These are phyloP conservation scores for Drosophila rubida DNA, from an alignment of 2,888 invertebrate genomes.

Conservation along the genomic window DNA sequence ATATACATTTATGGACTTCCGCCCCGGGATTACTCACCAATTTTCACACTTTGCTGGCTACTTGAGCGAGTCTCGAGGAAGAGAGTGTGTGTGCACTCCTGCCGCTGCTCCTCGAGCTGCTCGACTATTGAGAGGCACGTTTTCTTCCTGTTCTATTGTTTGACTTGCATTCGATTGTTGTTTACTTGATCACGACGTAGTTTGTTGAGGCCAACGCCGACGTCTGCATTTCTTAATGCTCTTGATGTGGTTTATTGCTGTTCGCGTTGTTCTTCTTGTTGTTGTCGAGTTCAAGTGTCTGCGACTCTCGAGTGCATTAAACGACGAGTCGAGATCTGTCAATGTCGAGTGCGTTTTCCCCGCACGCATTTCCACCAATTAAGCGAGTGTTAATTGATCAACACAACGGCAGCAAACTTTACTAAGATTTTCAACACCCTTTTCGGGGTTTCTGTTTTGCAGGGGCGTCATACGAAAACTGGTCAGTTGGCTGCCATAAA, in stretches of 20 bases:
- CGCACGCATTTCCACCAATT: neutral
- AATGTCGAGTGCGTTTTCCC: conserved; percentile 22
- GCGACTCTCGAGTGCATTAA: conserved; percentile 45
- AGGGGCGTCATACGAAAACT: conserved; percentile 99
- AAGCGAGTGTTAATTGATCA: conserved; percentile 44
- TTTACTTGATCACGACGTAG: conserved; percentile 64
- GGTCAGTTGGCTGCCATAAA: conserved; percentile 99
- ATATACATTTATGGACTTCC: conserved; percentile 15
- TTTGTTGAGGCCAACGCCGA: conserved; percentile 56
- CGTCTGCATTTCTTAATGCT: conserved; percentile 15
- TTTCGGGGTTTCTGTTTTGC: conserved; percentile 54
- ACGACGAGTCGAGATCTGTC: conserved; percentile 15
- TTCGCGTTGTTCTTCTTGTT: no score
- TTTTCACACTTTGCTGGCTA: conserved; percentile 15
- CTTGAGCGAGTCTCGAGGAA: conserved; percentile 7
- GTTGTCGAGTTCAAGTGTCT: conserved; percentile 45
- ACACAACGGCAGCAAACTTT: neutral
- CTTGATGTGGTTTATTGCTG: conserved; percentile 10
- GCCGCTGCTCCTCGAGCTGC: conserved; percentile 7
- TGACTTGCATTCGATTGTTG: conserved; percentile 49
- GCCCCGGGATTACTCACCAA: neutral
- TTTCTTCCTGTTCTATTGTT: conserved; percentile 43
- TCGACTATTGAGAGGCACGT: neutral
- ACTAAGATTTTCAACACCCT: neutral
- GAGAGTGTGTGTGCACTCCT: neutral